phyloP scores from a whole-genome alignment of 92 coral and sea anemone species.

The Muricea muricata region DNA sequence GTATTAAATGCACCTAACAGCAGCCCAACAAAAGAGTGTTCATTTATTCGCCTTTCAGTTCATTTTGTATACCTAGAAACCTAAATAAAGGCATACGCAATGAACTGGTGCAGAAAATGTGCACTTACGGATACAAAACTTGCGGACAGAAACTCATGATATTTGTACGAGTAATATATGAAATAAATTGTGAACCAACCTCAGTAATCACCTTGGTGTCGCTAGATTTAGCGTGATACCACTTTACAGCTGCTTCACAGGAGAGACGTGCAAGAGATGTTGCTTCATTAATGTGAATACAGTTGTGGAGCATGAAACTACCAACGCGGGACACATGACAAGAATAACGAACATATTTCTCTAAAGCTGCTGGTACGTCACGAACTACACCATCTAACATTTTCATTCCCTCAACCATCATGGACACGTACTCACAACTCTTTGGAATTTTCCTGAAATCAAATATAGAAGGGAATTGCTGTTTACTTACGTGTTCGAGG shows the following conservation, averaged over 20 bases:
- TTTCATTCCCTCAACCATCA: slow-evolving; percentile 20
- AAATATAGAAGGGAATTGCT: neutral
- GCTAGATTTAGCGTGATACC: neutral
- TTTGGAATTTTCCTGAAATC: neutral
- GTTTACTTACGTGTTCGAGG: no score
- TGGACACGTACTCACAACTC: slow-evolving; percentile 10
- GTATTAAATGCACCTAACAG: no score
- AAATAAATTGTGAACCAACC: neutral
- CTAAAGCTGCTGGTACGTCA: slow-evolving; percentile 13
- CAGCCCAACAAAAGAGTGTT: no score
- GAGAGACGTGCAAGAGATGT: slow-evolving; percentile 75
- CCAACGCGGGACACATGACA: slow-evolving; percentile 72
- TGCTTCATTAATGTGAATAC: slow-evolving; percentile 70
- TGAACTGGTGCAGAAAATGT: no score
- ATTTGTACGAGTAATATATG: no score
- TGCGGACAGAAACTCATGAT: no score
- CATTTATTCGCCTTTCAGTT: no score
- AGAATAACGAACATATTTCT: slow-evolving; percentile 19
- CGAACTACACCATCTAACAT: slow-evolving; percentile 10
- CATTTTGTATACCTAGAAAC: no score
- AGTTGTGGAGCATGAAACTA: slow-evolving; percentile 69
- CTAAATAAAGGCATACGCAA: no score
- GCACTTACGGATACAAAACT: no score
- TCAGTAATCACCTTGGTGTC: neutral
- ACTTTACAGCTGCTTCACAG: slow-evolving; percentile 58